Percentiles rank a stretch among this genome's conserved stretches.
phyloP scores from a whole-genome alignment of 2,113 vertebrate genomes.

The Tenebrosternarchus preto region DNA sequence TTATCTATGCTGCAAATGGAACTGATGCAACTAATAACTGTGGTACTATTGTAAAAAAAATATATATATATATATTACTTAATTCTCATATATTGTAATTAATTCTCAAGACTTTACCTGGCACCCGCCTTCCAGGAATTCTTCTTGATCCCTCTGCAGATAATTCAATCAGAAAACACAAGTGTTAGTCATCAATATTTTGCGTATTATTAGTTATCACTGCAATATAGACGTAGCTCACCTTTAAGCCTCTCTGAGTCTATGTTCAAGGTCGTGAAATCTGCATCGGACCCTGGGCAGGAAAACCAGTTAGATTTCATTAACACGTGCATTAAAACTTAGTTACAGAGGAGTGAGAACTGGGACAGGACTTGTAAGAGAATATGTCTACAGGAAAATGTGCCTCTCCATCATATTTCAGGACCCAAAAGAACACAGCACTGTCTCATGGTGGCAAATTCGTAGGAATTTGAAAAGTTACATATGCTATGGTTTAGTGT shows the following conservation, averaged over 20 bases:
- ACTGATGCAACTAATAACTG: not conserved
- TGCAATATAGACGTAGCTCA: slow-evolving; percentile 49
- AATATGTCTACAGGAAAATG: not conserved
- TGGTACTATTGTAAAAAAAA: not conserved
- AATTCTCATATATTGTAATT: too few relatives aligned
- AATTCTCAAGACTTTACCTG: slow-evolving; percentile 59
- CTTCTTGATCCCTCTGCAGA: slow-evolving; percentile 59
- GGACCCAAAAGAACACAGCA: not conserved
- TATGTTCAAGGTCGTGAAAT: not conserved
- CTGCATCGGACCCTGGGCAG: not conserved
- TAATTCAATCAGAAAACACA: slow-evolving; percentile 5
- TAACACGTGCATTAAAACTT: not conserved
- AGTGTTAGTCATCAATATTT: not conserved
- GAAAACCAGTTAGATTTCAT: not conserved
- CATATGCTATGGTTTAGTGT: not conserved
- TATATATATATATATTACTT: too few relatives aligned
- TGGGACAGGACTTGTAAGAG: not conserved
- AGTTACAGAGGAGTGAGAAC: not conserved
- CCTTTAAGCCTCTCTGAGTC: slow-evolving; percentile 60
- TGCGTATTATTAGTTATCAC: not conserved
- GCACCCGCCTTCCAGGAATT: slow-evolving; percentile 40
- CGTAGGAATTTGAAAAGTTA: not conserved
- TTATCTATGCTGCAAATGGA: not conserved
- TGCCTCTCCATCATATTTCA: not conserved
- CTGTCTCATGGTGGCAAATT: slow-evolving; percentile 9